Percentiles rank a stretch among this genome's conserved stretches.
phyloP scores from a whole-genome alignment of 2,113 vertebrate genomes.

The Periophthalmus modestus region DNA sequence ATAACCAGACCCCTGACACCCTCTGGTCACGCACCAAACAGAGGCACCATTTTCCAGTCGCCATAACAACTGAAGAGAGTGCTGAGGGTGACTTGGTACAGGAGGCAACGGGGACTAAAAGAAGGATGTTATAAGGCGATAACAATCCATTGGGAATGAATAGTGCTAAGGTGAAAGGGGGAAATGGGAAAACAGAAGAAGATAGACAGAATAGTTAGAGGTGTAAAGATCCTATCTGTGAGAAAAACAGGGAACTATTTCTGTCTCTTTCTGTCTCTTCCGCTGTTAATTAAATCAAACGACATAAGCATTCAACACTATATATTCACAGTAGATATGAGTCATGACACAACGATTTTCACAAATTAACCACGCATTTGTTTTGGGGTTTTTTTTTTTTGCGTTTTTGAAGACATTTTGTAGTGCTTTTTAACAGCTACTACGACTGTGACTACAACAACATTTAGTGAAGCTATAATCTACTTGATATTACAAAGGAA shows the following conservation, averaged over 20 bases:
- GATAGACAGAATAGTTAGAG: constrained; percentile 17
- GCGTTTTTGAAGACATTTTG: background rate
- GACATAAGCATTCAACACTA: constrained; percentile 43
- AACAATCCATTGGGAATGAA: background rate
- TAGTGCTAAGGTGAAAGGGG: background rate
- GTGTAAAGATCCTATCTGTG: constrained; percentile 55
- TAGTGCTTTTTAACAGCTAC: too few species aligned
- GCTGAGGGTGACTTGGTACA: constrained; percentile 34
- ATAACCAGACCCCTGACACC: background rate
- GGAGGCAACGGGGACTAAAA: constrained; percentile 5
- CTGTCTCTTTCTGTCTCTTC: constrained; percentile 28
- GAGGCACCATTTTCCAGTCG: constrained; percentile 47
- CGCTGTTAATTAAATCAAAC: constrained; percentile 66
- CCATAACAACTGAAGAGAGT: constrained; percentile 64
- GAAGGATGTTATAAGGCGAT: background rate
- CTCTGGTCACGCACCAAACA: constrained; percentile 24
- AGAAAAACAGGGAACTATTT: constrained; percentile 57
- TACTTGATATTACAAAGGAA: too few species aligned
- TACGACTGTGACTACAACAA: too few species aligned
- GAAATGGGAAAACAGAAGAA: constrained; percentile 1
- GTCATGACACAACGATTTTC: too few species aligned
- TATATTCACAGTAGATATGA: background rate
- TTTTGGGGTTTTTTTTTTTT: background rate
- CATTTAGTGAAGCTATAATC: too few species aligned
- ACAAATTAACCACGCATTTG: too few species aligned